Evolutionary conservation across 2,113 vertebrate genomes (phyloP).

Genomic region (Daphoenositta chrysoptera): DNA sequence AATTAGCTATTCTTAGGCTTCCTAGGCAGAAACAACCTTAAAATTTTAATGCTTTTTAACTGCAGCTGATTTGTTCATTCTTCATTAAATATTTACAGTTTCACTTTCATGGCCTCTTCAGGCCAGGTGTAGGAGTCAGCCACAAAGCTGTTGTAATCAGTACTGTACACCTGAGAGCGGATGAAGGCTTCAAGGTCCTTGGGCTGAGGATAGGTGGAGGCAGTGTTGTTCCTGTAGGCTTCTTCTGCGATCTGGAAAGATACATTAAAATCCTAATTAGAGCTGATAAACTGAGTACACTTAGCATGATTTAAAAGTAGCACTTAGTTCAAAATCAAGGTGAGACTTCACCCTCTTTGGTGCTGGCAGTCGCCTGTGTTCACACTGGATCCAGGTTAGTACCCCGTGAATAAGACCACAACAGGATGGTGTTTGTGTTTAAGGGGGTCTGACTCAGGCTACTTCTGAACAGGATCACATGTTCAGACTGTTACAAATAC

Average conservation of each 20-base stretch:
- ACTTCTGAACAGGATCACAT: background rate
- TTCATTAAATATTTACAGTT: constrained; percentile 73
- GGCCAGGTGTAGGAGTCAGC: constrained; percentile 90
- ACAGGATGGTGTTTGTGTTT: background rate
- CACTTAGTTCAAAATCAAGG: background rate
- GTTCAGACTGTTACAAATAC: background rate
- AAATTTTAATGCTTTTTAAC: background rate
- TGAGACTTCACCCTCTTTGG: background rate
- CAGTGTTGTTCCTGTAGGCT: constrained; percentile 84
- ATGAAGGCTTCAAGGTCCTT: constrained; percentile 84
- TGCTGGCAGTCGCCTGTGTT: background rate
- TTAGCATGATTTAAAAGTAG: background rate
- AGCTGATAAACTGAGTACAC: background rate
- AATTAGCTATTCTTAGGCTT: constrained; percentile 43
- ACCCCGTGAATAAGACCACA: background rate
- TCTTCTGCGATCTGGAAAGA: constrained; percentile 83
- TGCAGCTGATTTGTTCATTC: background rate
- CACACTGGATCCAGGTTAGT: background rate
- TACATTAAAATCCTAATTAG: background rate
- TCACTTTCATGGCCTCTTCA: constrained; percentile 80
- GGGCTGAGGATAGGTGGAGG: constrained; percentile 86
- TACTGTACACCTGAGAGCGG: constrained; percentile 81
- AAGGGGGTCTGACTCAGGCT: background rate
- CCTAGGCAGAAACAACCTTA: background rate
- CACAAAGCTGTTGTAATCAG: constrained; percentile 83